phyloP scores from a whole-genome alignment of 2,888 invertebrate genomes.

The Dascillus cervinus region DNA sequence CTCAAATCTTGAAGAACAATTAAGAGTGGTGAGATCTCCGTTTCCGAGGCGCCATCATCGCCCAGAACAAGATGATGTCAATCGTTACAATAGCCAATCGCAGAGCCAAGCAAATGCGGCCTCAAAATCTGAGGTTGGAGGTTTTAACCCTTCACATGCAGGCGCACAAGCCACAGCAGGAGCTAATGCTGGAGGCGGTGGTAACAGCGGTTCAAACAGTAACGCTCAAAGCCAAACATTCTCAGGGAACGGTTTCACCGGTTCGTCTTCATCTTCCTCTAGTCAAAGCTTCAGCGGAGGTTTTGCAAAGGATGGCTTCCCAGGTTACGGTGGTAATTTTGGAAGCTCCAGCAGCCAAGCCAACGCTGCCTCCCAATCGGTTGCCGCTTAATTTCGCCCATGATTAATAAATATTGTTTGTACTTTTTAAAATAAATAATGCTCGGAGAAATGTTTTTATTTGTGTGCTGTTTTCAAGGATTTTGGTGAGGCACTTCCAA shows the following conservation, averaged over 20 bases:
- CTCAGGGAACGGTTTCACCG: constrained; percentile 9
- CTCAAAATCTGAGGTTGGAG: constrained; percentile 7
- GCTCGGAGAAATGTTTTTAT: too few species aligned
- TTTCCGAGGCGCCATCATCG: neutral
- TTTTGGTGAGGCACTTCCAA: too few species aligned
- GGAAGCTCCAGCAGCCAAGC: constrained; percentile 10
- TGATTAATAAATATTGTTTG: constrained; percentile 1
- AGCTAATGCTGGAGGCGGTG: constrained; percentile 4
- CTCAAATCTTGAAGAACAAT: neutral
- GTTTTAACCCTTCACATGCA: too few species aligned
- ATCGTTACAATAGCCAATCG: constrained; percentile 2
- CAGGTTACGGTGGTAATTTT: constrained; percentile 4
- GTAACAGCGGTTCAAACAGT: constrained; percentile 8
- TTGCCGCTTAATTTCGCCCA: constrained; percentile 1
- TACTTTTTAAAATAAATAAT: too few species aligned
- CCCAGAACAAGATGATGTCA: neutral
- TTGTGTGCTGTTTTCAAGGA: too few species aligned
- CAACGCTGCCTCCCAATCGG: constrained; percentile 6
- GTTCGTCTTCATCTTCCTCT: constrained; percentile 10
- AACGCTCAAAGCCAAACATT: constrained; percentile 12
- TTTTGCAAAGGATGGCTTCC: constrained; percentile 3
- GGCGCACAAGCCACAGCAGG: constrained; percentile 1
- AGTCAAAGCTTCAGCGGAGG: constrained; percentile 11
- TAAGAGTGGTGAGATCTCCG: constrained; percentile 5
- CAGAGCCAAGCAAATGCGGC: constrained; percentile 9